A percentile compares a stretch with the other conserved stretches of the same genome.
Conservation (phyloP, 1,140 invertebrate species). For the Megalonaias nervosa region DNA sequence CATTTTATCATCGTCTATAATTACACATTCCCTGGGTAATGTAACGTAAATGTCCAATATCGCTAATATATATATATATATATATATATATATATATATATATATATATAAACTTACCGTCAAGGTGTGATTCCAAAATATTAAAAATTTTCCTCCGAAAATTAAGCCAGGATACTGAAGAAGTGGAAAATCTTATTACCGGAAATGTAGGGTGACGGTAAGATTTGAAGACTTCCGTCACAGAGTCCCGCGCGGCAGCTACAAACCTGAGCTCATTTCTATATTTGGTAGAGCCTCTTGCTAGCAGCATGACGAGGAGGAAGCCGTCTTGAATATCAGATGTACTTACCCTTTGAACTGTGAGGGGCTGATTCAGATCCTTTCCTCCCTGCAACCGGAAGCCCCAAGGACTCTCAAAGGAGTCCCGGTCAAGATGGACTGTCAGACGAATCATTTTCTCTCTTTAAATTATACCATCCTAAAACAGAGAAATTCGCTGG, state of each 20-base stretch:
- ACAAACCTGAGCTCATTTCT: slow-evolving; percentile 9
- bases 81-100: too few relatives aligned
- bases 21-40: too few relatives aligned
- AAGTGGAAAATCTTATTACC: not conserved
- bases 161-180: not conserved
- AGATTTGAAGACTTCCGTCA: not conserved
- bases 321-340: not conserved
- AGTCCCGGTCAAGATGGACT: slow-evolving; percentile 79
- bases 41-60: too few relatives aligned
- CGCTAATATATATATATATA: too few relatives aligned
- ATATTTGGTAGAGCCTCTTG: slow-evolving; percentile 25
- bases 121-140: too few relatives aligned
- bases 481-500: slow-evolving; percentile 2
- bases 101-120: too few relatives aligned
- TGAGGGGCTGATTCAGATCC: slow-evolving; percentile 89
- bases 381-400: slow-evolving; percentile 91
- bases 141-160: too few relatives aligned
- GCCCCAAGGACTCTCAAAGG: slow-evolving; percentile 86
- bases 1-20: too few relatives aligned
- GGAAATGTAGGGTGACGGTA: slow-evolving; percentile 2
- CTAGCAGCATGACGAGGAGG: not conserved
- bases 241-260: not conserved
- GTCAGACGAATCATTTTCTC: slow-evolving; percentile 39
- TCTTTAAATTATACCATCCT: slow-evolving; percentile 34
- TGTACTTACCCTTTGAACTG: slow-evolving; percentile 88